Percentiles rank a stretch among this genome's conserved stretches.
Conservation (phyloP, 2,113 vertebrate genomes). For the Dipodomys merriami region DNA sequence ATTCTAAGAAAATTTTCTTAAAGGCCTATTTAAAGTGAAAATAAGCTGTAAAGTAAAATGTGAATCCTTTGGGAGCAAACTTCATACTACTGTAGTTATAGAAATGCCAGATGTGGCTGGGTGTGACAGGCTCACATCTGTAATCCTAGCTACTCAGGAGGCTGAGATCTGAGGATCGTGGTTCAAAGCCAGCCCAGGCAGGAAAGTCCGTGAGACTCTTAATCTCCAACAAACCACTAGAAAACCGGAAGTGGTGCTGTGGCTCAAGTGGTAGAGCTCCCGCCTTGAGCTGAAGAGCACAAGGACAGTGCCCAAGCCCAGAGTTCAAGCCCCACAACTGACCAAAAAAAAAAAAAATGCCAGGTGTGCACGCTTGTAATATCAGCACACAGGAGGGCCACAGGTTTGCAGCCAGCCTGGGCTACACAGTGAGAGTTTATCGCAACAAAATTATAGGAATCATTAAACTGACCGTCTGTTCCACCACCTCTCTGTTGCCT, state of each 20-base stretch:
- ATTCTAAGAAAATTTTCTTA: background rate
- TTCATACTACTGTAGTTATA: background rate
- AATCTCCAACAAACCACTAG: too few species aligned
- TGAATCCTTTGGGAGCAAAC: background rate
- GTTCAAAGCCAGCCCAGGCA: too few species aligned
- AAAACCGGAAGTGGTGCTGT: too few species aligned
- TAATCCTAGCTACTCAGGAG: background rate
- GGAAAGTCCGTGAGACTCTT: too few species aligned
- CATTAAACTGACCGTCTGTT: background rate
- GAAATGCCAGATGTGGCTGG: background rate
- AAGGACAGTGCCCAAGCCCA: too few species aligned
- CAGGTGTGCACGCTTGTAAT: background rate
- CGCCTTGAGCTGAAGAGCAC: too few species aligned
- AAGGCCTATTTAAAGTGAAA: conserved; percentile 16
- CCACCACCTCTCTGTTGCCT: background rate
- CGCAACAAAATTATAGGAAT: background rate
- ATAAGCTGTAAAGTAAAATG: background rate
- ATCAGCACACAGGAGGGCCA: background rate
- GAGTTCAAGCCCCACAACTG: too few species aligned
- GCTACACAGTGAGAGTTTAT: background rate
- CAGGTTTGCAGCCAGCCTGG: background rate
- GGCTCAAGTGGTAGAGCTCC: too few species aligned
- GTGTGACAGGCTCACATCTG: background rate
- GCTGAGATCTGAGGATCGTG: too few species aligned
- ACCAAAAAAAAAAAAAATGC: background rate